These are phyloP conservation scores for Plectropomus leopardus DNA, from an alignment of 2,113 vertebrate species.

Conservation along the genomic window DNA sequence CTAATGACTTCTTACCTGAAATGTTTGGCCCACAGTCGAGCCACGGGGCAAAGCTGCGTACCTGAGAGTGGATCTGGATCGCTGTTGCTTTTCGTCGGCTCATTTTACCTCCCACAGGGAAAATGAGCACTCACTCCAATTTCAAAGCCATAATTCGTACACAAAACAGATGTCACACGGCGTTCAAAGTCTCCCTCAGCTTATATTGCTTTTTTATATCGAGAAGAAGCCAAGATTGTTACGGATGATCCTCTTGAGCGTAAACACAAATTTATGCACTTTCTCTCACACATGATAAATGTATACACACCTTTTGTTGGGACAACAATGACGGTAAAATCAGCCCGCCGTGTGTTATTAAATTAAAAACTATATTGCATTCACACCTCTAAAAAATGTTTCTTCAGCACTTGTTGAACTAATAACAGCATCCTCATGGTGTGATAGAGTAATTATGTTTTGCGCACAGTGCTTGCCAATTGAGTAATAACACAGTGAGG, in stretches of 20 bases:
- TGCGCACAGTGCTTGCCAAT: conserved; percentile 48
- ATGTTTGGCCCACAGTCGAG: conserved; percentile 32
- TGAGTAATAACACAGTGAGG: conserved; percentile 63
- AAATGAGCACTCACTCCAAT: conserved; percentile 68
- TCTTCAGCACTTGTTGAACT: conserved; percentile 27
- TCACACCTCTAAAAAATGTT: conserved; percentile 34
- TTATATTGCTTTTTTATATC: conserved; percentile 45
- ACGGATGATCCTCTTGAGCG: conserved; percentile 60
- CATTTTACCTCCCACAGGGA: conserved; percentile 81
- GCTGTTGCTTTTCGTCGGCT: conserved; percentile 64
- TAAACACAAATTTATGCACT: conserved; percentile 77
- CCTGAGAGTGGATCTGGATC: conserved; percentile 51
- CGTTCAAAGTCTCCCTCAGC: conserved; percentile 68
- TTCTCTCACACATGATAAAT: conserved; percentile 58
- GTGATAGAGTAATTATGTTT: conserved; percentile 53
- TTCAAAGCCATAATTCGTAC: conserved; percentile 81
- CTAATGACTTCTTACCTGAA: conserved; percentile 35
- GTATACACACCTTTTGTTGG: conserved; percentile 68
- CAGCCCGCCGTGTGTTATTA: too few species aligned
- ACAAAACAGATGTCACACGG: conserved; percentile 83
- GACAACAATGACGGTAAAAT: conserved; percentile 55
- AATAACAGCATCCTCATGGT: conserved; percentile 29
- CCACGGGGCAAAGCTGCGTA: conserved; percentile 34
- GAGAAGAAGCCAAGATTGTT: conserved; percentile 55
- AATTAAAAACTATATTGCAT: conserved; percentile 43